A percentile compares a stretch with the other conserved stretches of the same genome.
Conservation (phyloP, 2,888 invertebrate genomes). For the Melikaiella ostensackeni region DNA sequence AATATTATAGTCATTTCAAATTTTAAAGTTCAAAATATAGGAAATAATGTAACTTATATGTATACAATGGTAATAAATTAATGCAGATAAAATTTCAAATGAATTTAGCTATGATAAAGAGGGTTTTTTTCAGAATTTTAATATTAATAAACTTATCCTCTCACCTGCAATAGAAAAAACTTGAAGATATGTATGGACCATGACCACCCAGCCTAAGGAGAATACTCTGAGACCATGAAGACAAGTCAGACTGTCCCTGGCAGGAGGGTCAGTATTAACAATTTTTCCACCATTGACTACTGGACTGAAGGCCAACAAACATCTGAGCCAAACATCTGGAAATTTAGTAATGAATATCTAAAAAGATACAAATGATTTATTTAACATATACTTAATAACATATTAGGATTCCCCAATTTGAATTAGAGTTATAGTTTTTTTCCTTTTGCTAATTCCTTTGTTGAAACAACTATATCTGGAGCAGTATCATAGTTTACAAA, state of each 20-base stretch:
- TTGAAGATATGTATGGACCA: constrained; percentile 91
- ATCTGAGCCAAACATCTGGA: constrained; percentile 80
- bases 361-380: background rate
- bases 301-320: constrained; percentile 87
- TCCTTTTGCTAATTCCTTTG: too few relatives aligned
- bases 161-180: constrained; percentile 86
- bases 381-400: too few relatives aligned
- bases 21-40: too few relatives aligned
- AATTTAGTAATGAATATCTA: constrained; percentile 50
- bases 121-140: background rate
- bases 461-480: too few relatives aligned
- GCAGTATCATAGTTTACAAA: too few relatives aligned
- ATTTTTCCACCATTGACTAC: constrained; percentile 87
- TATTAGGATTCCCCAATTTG: too few relatives aligned
- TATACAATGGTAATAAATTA: too few relatives aligned
- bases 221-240: constrained; percentile 88
- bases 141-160: background rate
- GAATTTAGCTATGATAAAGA: too few relatives aligned
- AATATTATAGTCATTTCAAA: too few relatives aligned
- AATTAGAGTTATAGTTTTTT: too few relatives aligned
- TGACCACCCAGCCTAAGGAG: constrained; percentile 89
- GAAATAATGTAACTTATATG: too few relatives aligned
- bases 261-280: constrained; percentile 85
- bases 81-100: too few relatives aligned
- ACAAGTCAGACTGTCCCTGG: constrained; percentile 86